These are phyloP conservation scores for Manis pentadactyla DNA, from an alignment of 2,797 vertebrate genomes.

Conservation along the genomic window DNA sequence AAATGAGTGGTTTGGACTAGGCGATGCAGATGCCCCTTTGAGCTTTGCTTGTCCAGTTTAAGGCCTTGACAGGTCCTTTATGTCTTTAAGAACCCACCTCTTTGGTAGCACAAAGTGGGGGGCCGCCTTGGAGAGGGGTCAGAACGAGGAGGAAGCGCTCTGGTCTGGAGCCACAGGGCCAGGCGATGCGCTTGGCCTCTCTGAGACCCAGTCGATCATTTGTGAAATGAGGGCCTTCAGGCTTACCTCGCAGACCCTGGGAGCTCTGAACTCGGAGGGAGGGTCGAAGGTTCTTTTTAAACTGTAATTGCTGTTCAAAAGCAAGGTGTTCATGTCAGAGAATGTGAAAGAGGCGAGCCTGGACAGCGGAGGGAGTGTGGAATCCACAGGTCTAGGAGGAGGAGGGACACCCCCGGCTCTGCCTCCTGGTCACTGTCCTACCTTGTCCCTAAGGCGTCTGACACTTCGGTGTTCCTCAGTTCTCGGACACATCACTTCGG, in stretches of 20 bases:
- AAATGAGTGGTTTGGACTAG: background rate
- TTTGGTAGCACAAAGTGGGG: background rate
- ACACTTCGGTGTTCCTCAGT: background rate
- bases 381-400: background rate
- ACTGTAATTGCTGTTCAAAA: background rate
- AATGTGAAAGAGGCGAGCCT: fast-evolving
- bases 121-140: background rate
- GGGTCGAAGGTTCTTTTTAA: background rate
- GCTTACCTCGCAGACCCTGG: background rate
- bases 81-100: background rate
- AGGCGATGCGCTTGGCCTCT: background rate
- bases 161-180: background rate
- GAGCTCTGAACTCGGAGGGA: background rate
- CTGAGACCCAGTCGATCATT: background rate
- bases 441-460: background rate
- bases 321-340: background rate
- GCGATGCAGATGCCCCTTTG: background rate
- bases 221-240: background rate
- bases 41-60: background rate
- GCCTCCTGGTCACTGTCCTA: background rate
- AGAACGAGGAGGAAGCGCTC: background rate
- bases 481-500: fast-evolving
- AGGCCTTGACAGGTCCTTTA: background rate
- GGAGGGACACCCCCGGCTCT: background rate
- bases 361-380: fast-evolving